Evolutionary conservation across 2,113 vertebrate species (phyloP), one percentile per base, ranked within the genome.

Genomic region (Copsychus sechellarum): DNA sequence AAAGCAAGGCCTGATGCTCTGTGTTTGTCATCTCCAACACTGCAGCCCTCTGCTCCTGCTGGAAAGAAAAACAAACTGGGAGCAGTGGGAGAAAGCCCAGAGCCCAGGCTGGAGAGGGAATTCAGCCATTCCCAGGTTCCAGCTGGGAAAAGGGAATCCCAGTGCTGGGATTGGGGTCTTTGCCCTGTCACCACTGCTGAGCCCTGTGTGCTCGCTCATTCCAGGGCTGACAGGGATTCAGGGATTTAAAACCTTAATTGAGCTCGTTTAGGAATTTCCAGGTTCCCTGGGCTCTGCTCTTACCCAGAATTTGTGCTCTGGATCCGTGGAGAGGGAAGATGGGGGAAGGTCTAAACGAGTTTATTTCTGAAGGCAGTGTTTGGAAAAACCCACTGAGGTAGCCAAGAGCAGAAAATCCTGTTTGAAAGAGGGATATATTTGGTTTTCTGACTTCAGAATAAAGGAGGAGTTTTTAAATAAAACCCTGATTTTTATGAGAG

Each of bases 11-110:
- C 54, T 77, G 66, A 70, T 82, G 85, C 78, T 90, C 74, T 77
- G n/a, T 64, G 10, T 88, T 96, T 84, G 92, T 66, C 94, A 82
- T 84, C 93, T 57, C 1, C 74, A 73, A 16, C 84, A 3, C n/a
- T 54, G 78, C 6, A 65, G 73, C 89, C 71, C 76, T 40, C 26
- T 29, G 80, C 3, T 87, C 36, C 90, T 90, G 74, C 88, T 94
- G 85, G 90, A 94, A 95, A 95, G 87, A 86, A 95, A 96, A 97
- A 95, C 87, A 95, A 93, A 88, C 87, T 19, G 87, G 42, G 64
- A 77, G 93, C 90, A 90, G 77, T 48, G 56, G 85, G 90, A 92
- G 79, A 93, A 92, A 96, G 58, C 21, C 36, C 94, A 93, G 85
- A 90, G 74, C 66, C 36, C 13, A 9, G 74, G 61, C 81, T 54